Conservation (phyloP, 2,113 vertebrate species). For the Tinamus guttatus region DNA sequence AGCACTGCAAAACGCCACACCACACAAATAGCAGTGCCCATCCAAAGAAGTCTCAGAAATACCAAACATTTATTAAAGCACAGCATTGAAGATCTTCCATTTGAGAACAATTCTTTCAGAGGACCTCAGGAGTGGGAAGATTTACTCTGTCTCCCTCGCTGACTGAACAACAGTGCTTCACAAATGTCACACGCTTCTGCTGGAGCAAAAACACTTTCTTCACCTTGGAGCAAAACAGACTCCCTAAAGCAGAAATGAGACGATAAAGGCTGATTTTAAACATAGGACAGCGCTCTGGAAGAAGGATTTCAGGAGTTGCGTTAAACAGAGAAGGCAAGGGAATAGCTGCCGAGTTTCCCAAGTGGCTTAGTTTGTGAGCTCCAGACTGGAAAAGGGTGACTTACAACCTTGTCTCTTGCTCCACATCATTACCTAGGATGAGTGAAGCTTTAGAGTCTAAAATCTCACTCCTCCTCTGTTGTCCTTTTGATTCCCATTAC, state of each 20-base stretch:
- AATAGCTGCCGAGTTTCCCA: background rate
- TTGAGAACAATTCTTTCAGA: background rate
- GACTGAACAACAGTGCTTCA: constrained; percentile 26
- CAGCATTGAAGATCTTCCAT: background rate
- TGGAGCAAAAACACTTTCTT: constrained; percentile 8
- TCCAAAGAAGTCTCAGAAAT: background rate
- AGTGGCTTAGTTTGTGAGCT: background rate
- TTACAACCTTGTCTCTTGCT: background rate
- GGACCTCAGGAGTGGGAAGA: background rate
- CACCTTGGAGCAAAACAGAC: constrained; percentile 19
- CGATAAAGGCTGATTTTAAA: constrained; percentile 3
- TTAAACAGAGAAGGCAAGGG: background rate
- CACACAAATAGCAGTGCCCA: background rate
- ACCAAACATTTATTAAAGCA: background rate
- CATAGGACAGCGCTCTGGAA: background rate
- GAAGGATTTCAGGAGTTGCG: background rate
- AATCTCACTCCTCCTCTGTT: background rate
- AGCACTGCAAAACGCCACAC: background rate
- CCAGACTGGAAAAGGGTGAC: background rate
- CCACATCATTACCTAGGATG: background rate
- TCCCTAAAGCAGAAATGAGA: background rate
- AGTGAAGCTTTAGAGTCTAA: background rate
- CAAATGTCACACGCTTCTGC: constrained; percentile 2
- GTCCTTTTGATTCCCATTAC: background rate
- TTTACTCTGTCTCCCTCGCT: background rate